Conservation (phyloP, 1,140 invertebrate species). For the Brachionus paranguensis region DNA sequence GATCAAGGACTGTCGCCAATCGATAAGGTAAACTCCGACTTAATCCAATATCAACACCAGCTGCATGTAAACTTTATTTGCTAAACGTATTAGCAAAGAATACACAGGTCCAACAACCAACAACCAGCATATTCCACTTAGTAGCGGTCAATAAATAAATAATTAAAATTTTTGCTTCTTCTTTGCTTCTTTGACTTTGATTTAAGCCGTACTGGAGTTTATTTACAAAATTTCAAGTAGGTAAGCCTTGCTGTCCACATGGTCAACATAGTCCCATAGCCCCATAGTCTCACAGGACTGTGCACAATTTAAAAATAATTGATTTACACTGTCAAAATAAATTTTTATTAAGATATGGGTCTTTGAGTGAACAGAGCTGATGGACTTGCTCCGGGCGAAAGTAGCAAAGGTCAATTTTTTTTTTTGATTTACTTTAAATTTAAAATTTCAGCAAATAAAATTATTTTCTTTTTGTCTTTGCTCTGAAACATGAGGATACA, state of each 20-base stretch:
- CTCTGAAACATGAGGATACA: too few relatives aligned
- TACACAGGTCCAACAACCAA: neutral
- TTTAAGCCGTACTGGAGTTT: neutral
- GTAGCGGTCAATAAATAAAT: constrained; percentile 4
- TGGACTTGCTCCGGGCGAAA: neutral
- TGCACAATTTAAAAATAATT: neutral
- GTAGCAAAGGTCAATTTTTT: neutral
- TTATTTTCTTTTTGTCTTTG: neutral
- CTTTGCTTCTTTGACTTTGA: neutral
- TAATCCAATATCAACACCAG: neutral
- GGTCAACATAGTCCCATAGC: neutral
- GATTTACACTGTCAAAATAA: neutral
- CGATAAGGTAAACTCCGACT: neutral
- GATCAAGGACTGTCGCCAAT: neutral
- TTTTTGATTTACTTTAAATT: neutral
- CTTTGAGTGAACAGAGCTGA: neutral
- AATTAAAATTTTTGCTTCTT: neutral
- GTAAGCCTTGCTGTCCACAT: neutral
- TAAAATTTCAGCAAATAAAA: neutral
- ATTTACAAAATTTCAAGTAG: neutral
- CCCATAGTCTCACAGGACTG: neutral
- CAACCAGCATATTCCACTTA: neutral
- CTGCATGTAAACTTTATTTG: neutral
- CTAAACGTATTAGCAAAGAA: neutral
- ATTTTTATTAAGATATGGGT: neutral